Evolutionary conservation across 2,113 vertebrate genomes (phyloP), one percentile per base, ranked within the genome.

Genomic region (Coregonus clupeaformis): DNA sequence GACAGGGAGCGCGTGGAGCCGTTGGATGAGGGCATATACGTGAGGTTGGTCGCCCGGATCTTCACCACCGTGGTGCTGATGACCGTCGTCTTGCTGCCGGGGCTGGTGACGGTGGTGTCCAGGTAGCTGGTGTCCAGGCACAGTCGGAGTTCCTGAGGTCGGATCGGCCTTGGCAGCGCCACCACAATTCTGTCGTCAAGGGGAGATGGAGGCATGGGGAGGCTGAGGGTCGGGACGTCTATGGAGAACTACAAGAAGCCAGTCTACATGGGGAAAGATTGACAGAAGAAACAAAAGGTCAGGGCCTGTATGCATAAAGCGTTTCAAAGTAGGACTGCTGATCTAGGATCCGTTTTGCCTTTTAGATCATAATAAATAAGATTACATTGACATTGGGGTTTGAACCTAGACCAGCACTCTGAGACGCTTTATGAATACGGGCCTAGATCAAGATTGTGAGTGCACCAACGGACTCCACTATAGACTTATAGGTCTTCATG

Each of bases 21-120:
- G 93, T 96, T 97, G 91, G 98, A 96, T 95, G 98, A 98, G 97
- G 98, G 98, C 98, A 99, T 99, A 98, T 97, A 99, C 95, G 95
- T 96, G 91, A 98, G 94, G 91, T 97, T 95, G 85, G 94, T 94
- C 92, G 95, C 92, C 94, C 95, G 94, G 81, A 98, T 95, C 91
- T 96, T 95, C 92, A 96, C 95, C 57, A 94, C 94, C 66, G 96
- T 93, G 88, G 95, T 81, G 85, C 94, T 81, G 7, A 95, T 94
- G 81, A 96, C 90, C 49, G 94, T 85, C 74, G 91, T 74, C 87
- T 85, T 89, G 85, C 77, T 93, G 91, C 80, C 86, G 71, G 92
- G 57, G n/a, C 94, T 87, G 75, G 93, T 71, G 79, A 91, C 87
- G 93, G 93, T 90, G 81, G 93, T 75, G 89, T 96, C 96, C 91